Base-by-base conservation (phyloP, 2,888 invertebrate species). In the Plebejus argus region DNA sequence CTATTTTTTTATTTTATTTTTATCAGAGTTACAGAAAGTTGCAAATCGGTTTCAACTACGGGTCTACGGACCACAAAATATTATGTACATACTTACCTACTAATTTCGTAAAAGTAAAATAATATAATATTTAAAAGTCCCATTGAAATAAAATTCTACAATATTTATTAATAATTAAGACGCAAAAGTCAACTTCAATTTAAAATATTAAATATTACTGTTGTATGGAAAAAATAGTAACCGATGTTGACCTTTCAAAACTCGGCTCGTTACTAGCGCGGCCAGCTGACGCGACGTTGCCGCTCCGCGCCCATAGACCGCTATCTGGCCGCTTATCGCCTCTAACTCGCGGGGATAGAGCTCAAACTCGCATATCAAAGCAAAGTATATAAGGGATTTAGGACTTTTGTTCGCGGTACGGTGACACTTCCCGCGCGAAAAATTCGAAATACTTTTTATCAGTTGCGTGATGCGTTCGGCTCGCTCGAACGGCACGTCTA, bases 281-380 rank as follows among this genome's bases (percentile, higher is more conserved):
- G 90, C 91, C 93, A 91, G 94, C 93, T 94, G 94, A 93, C 92
- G 92, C 94, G 93, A 84, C 90, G 94, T 94, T 94, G 93, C 93
- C 93, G 85, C 84, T 82, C 87, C 86, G 86, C 82, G 84, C 81
- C 83, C 86, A 79, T 86, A 85, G 86, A 86, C 86, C 83, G 85
- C 83, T 85, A 87, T 86, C 88, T 89, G 84, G 83, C 80, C 82
- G 87, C 93, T 94, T 94, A 94, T 94, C 93, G 93, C 93, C 87
- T 83, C 87, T 93, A 89, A 83, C 78, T 66, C 87, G 10, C 77
- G 15, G 81, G 1, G 18, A 78, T 88, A 88, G 83, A 82, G 84
- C 79, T 83, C 75, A 89, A 79, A 87, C 83, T 91, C 83, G 88
- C 85, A 78, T 84, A 85, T 81, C 88, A 84, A 79, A 76, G 78